Evolutionary conservation across 2,888 invertebrate species (phyloP), one percentile per base, ranked within the genome.

Genomic region (Drosophila hamatofila): DNA sequence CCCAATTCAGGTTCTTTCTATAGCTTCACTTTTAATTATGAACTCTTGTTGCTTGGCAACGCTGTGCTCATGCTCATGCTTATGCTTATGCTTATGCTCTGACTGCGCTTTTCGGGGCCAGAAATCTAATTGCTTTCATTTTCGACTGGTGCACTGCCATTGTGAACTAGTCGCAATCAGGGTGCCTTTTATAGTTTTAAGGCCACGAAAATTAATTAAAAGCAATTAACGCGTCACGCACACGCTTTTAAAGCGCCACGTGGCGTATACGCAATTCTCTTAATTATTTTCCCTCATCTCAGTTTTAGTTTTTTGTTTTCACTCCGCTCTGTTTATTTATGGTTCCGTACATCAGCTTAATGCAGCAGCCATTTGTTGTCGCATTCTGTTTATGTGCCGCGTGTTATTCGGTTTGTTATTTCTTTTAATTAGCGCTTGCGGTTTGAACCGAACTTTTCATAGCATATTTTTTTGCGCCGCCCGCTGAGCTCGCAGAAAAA

Each of bases 151-250:
- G 55, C 33, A 14, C 35, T 3, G 25, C 21, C 52, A 69, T 64
- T 67, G 54, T 54, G 48, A 27, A 49, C 46, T 59, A 33, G 49
- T 57, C 66, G 65, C 55, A 64, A 56, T 61, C 72, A 67, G 64
- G 62, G 70, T 35, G 46, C 12, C 14, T 21, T 48, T 23, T 60
- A 65, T 68, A 72, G 72, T 76, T 79, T 78, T 78, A 76, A 83
- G 86, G 88, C 72, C 81, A 67, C 66, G 46, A 66, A 83, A 86
- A 81, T 83, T 86, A 88, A 88, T 86, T 83, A 83, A 86, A 76
- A 66, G 86, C 75, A 80, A 86, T 88, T 83, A 76, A 61, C 76
- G 72, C 72, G 72, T 76, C 72, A 73, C 72, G 83, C 81, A 82
- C 76, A 73, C 66, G 72, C 48, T 18, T 70, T 66, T 33, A 23